Evolutionary conservation across 2,113 vertebrate species (phyloP), one percentile per base, ranked within the genome.

Genomic region (Syngnathus floridae): DNA sequence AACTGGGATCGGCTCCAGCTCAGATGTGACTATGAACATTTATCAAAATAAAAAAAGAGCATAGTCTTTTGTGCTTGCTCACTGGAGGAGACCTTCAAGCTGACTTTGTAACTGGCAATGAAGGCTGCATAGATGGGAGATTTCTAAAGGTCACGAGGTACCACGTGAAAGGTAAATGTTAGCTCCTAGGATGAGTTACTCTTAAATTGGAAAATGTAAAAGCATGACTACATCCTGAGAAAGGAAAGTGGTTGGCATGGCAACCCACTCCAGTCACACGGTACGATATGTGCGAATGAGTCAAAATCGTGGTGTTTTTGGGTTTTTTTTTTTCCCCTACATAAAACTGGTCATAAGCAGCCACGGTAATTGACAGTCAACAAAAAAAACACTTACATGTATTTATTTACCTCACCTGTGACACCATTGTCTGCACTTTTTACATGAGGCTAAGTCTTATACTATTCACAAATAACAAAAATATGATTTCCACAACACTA

Each of bases 51-150:
- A n/a, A n/a, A n/a, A n/a, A n/a, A n/a, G n/a, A n/a, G n/a, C n/a
- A n/a, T n/a, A n/a, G n/a, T n/a, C n/a, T 31, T 55, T 26, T 55
- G 52, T 62, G 38, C 26, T 46, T 46, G 43, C 77, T 79, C 81
- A 1, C 77, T 12, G 64, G 75, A 76, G 4, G 64, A 69, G 41
- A 56, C 59, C 68, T 69, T 67, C 62, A 68, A 21, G 1, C 17
- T 40, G 59, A 9, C 54, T 81, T 75, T 62, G 62, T 84, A 79
- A 86, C 84, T 82, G 69, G 69, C 74, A 77, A 84, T 82, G 77
- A 84, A 73, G 56, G 65, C 64, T 5, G 69, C 13, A 62, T 60
- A 73, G 74, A 65, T 63, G 4, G n/a, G 71, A 68, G 78, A 81
- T 79, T 84, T 78, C 49, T 16, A 68, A 77, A 76, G 82, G 76